Evolutionary conservation across 2,113 vertebrate species (phyloP).

Genomic region (Scophthalmus maximus): DNA sequence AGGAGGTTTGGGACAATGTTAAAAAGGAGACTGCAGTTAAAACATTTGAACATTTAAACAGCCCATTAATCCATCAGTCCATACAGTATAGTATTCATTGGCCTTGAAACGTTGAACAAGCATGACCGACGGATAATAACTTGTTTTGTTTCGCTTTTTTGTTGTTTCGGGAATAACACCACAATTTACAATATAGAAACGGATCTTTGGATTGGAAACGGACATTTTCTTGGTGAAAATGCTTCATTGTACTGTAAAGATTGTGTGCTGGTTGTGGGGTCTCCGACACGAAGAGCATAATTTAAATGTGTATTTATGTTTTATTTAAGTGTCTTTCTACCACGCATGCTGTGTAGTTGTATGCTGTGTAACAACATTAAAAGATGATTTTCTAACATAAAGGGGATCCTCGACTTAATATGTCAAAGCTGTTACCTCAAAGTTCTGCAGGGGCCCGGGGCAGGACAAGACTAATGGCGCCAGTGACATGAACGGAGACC

Average conservation of each 20-base stretch:
- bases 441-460: neutral
- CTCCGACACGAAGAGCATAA: slow-evolving; percentile 35
- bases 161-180: neutral
- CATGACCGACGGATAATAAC: too few relatives aligned
- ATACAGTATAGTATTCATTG: neutral
- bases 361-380: slow-evolving; percentile 72
- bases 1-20: neutral
- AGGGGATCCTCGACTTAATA: neutral
- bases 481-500: slow-evolving; percentile 37
- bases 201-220: neutral
- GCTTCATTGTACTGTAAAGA: slow-evolving; percentile 32
- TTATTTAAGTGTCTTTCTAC: slow-evolving; percentile 77
- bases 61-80: neutral
- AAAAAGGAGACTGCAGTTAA: neutral
- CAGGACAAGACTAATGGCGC: neutral
- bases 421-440: neutral
- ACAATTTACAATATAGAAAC: neutral
- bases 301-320: slow-evolving; percentile 75
- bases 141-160: too few relatives aligned
- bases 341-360: slow-evolving; percentile 72
- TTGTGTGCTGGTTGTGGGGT: slow-evolving; percentile 34
- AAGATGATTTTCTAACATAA: slow-evolving; percentile 54
- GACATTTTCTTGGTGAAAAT: slow-evolving; percentile 21
- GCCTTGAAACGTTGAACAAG: neutral
- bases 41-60: neutral